Evolutionary conservation across 2,113 vertebrate genomes (phyloP), one percentile per base, ranked within the genome.

Genomic region (Hepsetus odoe): DNA sequence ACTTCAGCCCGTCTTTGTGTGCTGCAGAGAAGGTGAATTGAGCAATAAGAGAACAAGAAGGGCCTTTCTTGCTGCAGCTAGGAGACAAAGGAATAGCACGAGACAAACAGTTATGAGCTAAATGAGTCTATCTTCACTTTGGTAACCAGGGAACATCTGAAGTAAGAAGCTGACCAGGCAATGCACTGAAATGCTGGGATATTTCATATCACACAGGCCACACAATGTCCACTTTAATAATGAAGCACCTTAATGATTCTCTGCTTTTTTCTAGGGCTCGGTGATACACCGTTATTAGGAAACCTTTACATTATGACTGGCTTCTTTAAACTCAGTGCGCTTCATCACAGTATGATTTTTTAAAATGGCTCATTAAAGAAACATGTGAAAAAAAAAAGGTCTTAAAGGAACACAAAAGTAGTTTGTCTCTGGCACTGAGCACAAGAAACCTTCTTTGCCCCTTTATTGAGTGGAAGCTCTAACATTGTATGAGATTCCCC

Each of bases 1-100:
- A 53, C 51, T 76, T 14, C 42, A 12, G 11, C 12, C 66, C 40
- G 59, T 32, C 51, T 68, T 76, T 80, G 82, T 80, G 55, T 75
- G 76, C 35, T 20, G 40, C n/a, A 65, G 55, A 65, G 61, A 65
- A 49, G 46, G 56, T 72, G 42, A 28, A 40, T 49, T 28, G 65
- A 51, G 69, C 51, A 32, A 6, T 20, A 20, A 20, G 55, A 55
- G 55, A 13, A 46, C 9, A 40, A 35, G 13, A 16, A 35, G 44
- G 56, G 24, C 32, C 71, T 38, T 72, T 68, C 53, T 20, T 38
- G 44, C 51, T 13, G 7, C 44, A n/a, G 32, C 16, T 5, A 33
- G 20, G 22, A 53, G n/a, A 26, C 44, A 75, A 65, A 65, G 58
- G 73, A 12, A 51, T 42, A 65, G 58, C 20, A 51, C 44, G 24